Percentiles rank a stretch among this genome's conserved stretches.
Evolutionary conservation across 2,113 vertebrate species (phyloP).

Genomic region (Peromyscus maniculatus): DNA sequence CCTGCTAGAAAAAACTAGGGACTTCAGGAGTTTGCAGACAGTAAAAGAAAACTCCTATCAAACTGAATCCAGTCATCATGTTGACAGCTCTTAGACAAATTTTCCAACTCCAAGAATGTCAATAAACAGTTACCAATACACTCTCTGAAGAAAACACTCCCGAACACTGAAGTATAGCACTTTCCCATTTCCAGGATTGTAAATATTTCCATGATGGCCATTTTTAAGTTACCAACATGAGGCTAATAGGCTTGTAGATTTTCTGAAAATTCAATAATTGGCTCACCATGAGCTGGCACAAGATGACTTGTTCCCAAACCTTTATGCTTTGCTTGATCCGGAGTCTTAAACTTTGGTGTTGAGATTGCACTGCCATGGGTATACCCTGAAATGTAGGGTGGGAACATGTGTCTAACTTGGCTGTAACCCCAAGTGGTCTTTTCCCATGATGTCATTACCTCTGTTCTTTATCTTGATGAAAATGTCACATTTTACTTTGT

Average conservation of each 20-base stretch:
- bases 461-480: constrained; percentile 40
- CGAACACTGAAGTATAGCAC: background rate
- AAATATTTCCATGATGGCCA: background rate
- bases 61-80: background rate
- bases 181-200: background rate
- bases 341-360: background rate
- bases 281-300: background rate
- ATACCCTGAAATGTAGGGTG: background rate
- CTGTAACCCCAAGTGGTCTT: background rate
- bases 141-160: background rate
- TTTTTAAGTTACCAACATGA: constrained; percentile 14
- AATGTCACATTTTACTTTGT: background rate
- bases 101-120: background rate
- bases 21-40: background rate
- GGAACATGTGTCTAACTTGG: background rate
- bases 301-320: background rate
- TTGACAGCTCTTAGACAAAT: background rate
- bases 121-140: background rate
- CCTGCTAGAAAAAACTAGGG: constrained; percentile 38
- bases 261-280: constrained; percentile 24
- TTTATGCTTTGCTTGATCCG: background rate
- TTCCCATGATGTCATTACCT: background rate
- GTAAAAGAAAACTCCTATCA: background rate
- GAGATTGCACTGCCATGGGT: background rate
- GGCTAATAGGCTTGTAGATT: background rate